Base-by-base conservation (phyloP, 1,140 invertebrate genomes). In the Mylabris phalerata region DNA sequence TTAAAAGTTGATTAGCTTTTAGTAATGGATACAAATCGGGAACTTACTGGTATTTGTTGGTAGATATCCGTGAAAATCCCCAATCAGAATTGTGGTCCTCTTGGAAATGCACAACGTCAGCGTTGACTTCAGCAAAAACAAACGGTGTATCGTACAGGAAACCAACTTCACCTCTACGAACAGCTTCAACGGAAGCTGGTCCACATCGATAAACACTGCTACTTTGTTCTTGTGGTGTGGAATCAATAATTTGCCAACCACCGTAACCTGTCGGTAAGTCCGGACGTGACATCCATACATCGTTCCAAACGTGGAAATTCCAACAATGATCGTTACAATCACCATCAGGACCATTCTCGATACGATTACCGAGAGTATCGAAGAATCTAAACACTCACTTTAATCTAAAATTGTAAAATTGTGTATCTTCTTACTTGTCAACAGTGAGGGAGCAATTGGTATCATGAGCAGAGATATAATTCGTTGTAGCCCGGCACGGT, bases 231-330 rank as follows among this genome's bases (percentile, higher is more conserved):
- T 90, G 89, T 3, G 88, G 88, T 9, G 88, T 90, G 2, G 86
- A 77, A 69, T 91, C 89, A 63, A 89, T 84, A 5, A 84, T 84
- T 71, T 90, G 88, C 88, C 88, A 90, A 4, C 89, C 89, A 39
- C 85, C 86, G 68, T 87, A 87, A 13, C 85, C 86, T 67, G 63
- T 74, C 9, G 87, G 86, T 24, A 91, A 74, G 72, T 91, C 89
- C 6, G 85, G 84, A 54, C 89, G 71, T 38, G 80, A 77, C 82
- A 90, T 88, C 89, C 88, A 91, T 47, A 87, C 86, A 58, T 92
- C 89, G 68, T 89, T 90, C 89, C 89, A 92, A 0, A 88, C 86
- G 70, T 92, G 89, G 77, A 89, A 92, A 74, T 90, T 90, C 89
- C 85, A 84, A 64, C 80, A 82, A 5, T 78, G 81, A 66, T 84